Evolutionary conservation across 2,888 invertebrate species (phyloP).

Genomic region (Andrena bicolor): DNA sequence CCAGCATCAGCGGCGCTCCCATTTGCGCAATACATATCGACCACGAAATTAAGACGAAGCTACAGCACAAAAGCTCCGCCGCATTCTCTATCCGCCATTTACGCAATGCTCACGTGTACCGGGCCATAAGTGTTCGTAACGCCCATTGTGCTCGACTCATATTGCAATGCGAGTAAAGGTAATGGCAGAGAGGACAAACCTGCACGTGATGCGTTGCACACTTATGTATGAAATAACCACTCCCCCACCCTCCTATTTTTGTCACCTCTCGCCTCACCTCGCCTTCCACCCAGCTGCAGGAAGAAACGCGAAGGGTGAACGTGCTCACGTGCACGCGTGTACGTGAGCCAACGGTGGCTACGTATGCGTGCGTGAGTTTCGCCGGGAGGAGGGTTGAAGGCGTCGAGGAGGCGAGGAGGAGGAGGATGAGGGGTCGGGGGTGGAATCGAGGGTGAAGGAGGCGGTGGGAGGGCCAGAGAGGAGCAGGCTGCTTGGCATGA

Average conservation of each 20-base stretch:
- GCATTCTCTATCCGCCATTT: slow-evolving; percentile 47
- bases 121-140: slow-evolving; percentile 54
- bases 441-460: slow-evolving; percentile 71
- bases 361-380: slow-evolving; percentile 70
- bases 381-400: slow-evolving; percentile 16
- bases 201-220: slow-evolving; percentile 70
- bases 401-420: slow-evolving; percentile 30
- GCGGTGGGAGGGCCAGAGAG: slow-evolving; percentile 65
- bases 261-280: slow-evolving; percentile 37
- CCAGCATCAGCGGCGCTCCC: not conserved
- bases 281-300: not conserved
- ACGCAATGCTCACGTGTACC: slow-evolving; percentile 65
- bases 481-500: slow-evolving; percentile 82
- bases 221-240: slow-evolving; percentile 58
- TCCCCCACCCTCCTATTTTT: slow-evolving; percentile 34
- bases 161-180: slow-evolving; percentile 56
- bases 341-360: slow-evolving; percentile 30
- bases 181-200: slow-evolving; percentile 56
- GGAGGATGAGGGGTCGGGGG: slow-evolving; percentile 50
- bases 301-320: slow-evolving; percentile 56
- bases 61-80: slow-evolving; percentile 18
- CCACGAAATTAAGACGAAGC: slow-evolving; percentile 39
- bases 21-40: slow-evolving; percentile 34
- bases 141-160: slow-evolving; percentile 50
- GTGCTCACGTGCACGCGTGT: slow-evolving; percentile 47